Base-by-base conservation (phyloP, 2,888 invertebrate species). In the Anthophora plumipes region DNA sequence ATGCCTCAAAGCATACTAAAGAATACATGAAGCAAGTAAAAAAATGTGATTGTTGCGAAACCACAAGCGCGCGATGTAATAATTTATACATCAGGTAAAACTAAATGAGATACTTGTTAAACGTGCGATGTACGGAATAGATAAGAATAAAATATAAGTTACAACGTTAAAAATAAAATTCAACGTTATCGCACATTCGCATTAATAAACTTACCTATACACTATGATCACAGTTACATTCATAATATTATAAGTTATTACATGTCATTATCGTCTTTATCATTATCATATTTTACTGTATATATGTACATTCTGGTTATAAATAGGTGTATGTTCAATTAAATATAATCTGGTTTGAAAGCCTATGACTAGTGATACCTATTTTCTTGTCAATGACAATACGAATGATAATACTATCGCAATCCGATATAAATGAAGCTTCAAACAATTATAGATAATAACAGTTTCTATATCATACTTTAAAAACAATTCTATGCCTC, bases 141-240 rank as follows among this genome's bases (percentile, higher is more conserved):
- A 78, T 72, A 80, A 63, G 72, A 81, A 79, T 83, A 79, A 86
- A 82, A 84, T 80, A 82, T 77, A 87, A 87, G 68, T 82, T 79
- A 88, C 20, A 81, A 77, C 76, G 72, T 82, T 76, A 77, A 72
- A 86, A 77, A 77, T 86, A 85, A 84, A 85, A 81, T 85, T 82
- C 71, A 85, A 79, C 57, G 84, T 70, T 69, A 83, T 68, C 79
- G 82, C 77, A 79, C 77, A 83, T 70, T 83, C 84, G 77, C 80
- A 80, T 80, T 85, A 88, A 90, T 91, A 89, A 92, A 91, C 89
- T 93, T 91, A 91, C 90, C 91, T 93, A 92, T 90, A 89, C 82
- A 86, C 92, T 92, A 93, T 91, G 91, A 93, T 93, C 93, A 93
- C 93, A 93, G 93, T 92, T 93, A 93, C 90, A 93, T 91, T 91